Percentiles rank a stretch among this genome's conserved stretches.
phyloP scores from a whole-genome alignment of 2,888 invertebrate genomes.

The Tryphoninae sp. region DNA sequence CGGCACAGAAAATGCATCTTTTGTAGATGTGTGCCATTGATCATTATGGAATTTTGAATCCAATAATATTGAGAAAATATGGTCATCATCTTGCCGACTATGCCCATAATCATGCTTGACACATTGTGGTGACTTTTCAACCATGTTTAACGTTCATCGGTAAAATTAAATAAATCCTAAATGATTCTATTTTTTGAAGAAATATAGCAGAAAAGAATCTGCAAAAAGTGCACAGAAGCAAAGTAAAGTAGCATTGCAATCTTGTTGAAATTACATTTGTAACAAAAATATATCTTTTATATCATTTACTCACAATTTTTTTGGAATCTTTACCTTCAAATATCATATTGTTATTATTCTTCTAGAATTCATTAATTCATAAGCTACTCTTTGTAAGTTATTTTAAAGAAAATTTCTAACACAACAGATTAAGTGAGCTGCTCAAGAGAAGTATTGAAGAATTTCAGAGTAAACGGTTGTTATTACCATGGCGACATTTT shows the following conservation, averaged over 20 bases:
- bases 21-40: constrained; percentile 49
- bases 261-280: background rate
- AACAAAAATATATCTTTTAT: background rate
- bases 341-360: background rate
- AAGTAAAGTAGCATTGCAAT: background rate
- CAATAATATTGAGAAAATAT: constrained; percentile 3
- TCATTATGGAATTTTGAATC: constrained; percentile 18
- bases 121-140: constrained; percentile 17
- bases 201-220: background rate
- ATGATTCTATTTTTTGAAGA: background rate
- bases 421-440: background rate
- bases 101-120: constrained; percentile 3
- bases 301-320: background rate
- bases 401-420: background rate
- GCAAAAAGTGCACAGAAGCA: background rate
- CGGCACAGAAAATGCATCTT: constrained; percentile 42
- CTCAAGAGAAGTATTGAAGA: background rate
- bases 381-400: background rate
- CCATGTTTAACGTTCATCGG: background rate
- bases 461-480: background rate
- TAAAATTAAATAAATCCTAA: background rate
- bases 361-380: background rate
- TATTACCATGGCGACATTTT: background rate
- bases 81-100: constrained; percentile 10
- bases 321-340: background rate